Base-by-base conservation (phyloP, 2,888 invertebrate species). In the Sesia bembeciformis region DNA sequence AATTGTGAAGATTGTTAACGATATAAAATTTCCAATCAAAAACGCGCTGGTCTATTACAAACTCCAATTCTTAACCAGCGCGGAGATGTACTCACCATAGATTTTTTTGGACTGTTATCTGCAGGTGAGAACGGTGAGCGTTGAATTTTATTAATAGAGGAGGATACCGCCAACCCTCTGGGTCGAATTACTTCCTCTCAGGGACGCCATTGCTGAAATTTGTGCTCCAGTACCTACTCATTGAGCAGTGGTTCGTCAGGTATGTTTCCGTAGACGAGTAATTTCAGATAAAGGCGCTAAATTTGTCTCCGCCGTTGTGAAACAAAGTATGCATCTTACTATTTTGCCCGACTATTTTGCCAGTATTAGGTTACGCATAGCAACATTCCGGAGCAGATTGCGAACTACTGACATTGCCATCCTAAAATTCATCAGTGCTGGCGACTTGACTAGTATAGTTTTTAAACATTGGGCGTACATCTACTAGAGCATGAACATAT, bases 261-360 rank as follows among this genome's bases (percentile, higher is more conserved):
- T 72, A 64, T 57, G 74, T 3, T 54, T 60, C 0, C 72, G 72
- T 1, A 39, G 73, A 0, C 54, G 63, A 50, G 54, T 78, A 0
- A 64, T 70, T 3, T 62, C 61, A 43, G 73, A 78, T 53, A 78
- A 77, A 54, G 76, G 74, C 0, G 54, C 57, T 3, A 72, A 56
- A 39, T 64, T 62, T 38, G 43, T 60, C 5, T 56, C 55, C 68
- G 60, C 54, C 3, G 52, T 60, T 0, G 62, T 62, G 63, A 62
- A 63, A 39, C 62, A 62, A 51, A 42, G 40, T 0, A 59, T 59
- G 40, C n/a, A n/a, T n/a, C n/a, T n/a, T n/a, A n/a, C n/a, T n/a
- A n/a, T n/a, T n/a, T n/a, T n/a, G n/a, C n/a, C n/a, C n/a, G n/a
- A n/a, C n/a, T n/a, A n/a, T n/a, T n/a, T n/a, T n/a, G n/a, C n/a